Base-by-base conservation (phyloP, 2,113 vertebrate species). In the Burhinus bistriatus region DNA sequence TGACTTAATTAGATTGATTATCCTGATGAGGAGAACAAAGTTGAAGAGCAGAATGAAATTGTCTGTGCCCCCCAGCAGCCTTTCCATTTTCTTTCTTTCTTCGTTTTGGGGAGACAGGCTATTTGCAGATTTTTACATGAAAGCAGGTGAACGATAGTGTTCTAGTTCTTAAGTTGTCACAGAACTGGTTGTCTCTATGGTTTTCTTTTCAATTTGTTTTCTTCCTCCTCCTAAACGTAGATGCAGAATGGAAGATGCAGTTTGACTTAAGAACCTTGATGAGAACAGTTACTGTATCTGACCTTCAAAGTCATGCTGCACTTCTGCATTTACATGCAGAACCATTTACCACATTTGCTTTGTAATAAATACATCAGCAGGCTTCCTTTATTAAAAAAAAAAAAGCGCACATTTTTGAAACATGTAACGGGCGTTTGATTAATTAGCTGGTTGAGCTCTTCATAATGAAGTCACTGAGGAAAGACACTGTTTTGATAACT, bases 271-370 rank as follows among this genome's bases (percentile, higher is more conserved):
- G 91, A 86, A 51, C 75, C 81, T 40, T 87, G 93, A 86, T 92
- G 87, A 55, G 87, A 84, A 79, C 13, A 5, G 64, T 87, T 49
- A 25, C 87, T 87, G 34, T 89, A 80, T 91, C 89, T 97, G 97
- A 98, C 96, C 97, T 98, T 98, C 95, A 90, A 97, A 97, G 94
- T 94, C 85, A 76, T 81, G 32, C 77, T 92, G 44, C 78, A 59
- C 72, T 93, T 93, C 61, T 68, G 38, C 62, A 76, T 92, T 89
- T 95, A 68, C 69, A 65, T 93, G 71, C 84, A 80, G 80, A 83
- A 51, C 45, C 51, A 82, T 91, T 94, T 95, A 47, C 54, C 22
- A 12, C 22, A 22, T 87, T 87, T 87, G 66, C 65, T 85, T 69
- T 83, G 52, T 76, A 94, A 90, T 93, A 89, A 89, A 92, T 88